Conservation (phyloP, 2,113 vertebrate genomes). For the Oryctolagus cuniculus region DNA sequence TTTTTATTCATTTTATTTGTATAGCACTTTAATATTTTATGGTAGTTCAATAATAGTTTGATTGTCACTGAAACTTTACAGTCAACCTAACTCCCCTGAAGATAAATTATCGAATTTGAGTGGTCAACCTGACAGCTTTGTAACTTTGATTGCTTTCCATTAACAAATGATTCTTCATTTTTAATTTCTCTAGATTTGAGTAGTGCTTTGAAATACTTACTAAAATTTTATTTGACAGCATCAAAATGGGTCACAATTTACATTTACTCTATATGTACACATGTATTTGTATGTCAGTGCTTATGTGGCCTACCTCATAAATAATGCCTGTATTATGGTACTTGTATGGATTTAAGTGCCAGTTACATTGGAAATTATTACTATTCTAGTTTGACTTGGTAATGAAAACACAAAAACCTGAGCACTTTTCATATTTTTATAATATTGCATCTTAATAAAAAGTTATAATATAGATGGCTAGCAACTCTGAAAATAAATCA, state of each 20-base stretch:
- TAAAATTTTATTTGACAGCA: constrained; percentile 27
- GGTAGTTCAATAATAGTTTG: background rate
- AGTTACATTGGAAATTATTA: background rate
- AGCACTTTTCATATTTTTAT: background rate
- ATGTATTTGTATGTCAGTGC: background rate
- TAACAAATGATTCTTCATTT: constrained; percentile 53
- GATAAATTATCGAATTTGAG: constrained; percentile 56
- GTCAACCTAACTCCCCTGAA: constrained; percentile 6
- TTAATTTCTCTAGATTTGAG: constrained; percentile 20
- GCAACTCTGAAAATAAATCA: background rate
- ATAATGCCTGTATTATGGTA: background rate
- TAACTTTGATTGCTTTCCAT: constrained; percentile 13
- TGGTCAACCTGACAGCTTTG: constrained; percentile 35
- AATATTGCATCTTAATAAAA: background rate
- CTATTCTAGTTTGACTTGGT: background rate
- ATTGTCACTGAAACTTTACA: constrained; percentile 9
- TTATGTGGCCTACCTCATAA: background rate
- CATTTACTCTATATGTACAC: background rate
- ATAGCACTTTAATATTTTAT: constrained; percentile 11
- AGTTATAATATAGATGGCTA: background rate
- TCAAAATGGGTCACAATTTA: background rate
- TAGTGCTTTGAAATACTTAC: background rate
- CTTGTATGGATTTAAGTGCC: background rate
- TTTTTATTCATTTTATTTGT: constrained; percentile 40
- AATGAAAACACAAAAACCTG: constrained; percentile 7